Percentiles rank a stretch among this genome's conserved stretches.
phyloP scores from a whole-genome alignment of 2,797 vertebrate species.

The Premnoplex brunnescens region DNA sequence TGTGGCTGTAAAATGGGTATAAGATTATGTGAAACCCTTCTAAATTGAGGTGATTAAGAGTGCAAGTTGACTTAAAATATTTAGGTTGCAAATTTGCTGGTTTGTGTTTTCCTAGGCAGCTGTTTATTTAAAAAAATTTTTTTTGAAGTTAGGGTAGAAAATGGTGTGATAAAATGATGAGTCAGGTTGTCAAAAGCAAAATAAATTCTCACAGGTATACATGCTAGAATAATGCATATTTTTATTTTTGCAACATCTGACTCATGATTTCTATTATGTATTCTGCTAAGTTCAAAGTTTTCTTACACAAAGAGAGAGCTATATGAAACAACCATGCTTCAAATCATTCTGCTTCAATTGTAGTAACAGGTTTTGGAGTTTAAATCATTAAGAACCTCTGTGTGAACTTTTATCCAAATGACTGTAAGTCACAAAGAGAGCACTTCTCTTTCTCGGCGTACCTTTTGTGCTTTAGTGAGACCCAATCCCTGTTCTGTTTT shows the following conservation, averaged over 20 bases:
- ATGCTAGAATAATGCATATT: constrained; percentile 53
- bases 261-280: constrained; percentile 71
- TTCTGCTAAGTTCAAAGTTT: constrained; percentile 77
- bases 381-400: constrained; percentile 82
- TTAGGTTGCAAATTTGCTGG: not conserved
- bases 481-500: constrained; percentile 58
- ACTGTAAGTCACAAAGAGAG: constrained; percentile 76
- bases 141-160: constrained; percentile 58
- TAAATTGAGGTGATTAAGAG: not conserved
- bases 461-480: constrained; percentile 77
- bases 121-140: not conserved
- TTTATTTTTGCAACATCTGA: constrained; percentile 69
- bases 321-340: constrained; percentile 75
- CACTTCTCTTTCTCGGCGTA: constrained; percentile 70
- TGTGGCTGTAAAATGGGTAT: not conserved
- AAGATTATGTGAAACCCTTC: not conserved
- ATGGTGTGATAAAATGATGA: constrained; percentile 66
- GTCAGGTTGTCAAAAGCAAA: constrained; percentile 63
- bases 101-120: not conserved
- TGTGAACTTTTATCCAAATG: constrained; percentile 83
- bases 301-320: constrained; percentile 70
- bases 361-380: constrained; percentile 80
- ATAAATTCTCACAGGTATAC: constrained; percentile 37
- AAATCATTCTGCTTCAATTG: constrained; percentile 77
- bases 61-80: not conserved